A percentile compares a stretch with the other conserved stretches of the same genome.
phyloP scores from a whole-genome alignment of 2,888 invertebrate genomes.

The Lasioglossum leucozonium region DNA sequence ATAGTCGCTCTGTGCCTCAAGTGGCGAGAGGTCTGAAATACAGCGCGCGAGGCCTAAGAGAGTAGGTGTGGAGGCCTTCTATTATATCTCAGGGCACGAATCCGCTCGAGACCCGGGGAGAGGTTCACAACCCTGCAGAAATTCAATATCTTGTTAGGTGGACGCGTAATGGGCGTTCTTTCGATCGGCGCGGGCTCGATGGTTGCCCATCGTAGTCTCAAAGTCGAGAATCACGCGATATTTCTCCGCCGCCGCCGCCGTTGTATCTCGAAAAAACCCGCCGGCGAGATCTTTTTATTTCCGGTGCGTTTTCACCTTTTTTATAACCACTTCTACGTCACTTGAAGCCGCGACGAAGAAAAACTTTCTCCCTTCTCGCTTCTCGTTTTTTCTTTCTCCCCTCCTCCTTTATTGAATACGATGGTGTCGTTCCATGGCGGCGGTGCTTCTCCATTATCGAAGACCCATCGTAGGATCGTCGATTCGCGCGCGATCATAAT shows the following conservation, averaged over 20 bases:
- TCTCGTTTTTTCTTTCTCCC: background rate
- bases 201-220: conserved; percentile 39
- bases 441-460: conserved; percentile 29
- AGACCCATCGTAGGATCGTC: conserved; percentile 23
- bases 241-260: background rate
- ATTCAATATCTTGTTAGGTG: conserved; percentile 72
- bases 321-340: conserved; percentile 11
- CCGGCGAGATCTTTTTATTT: conserved; percentile 27
- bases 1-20: conserved; percentile 62
- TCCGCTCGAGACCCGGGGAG: conserved; percentile 59
- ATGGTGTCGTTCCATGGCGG: conserved; percentile 41
- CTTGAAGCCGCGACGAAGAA: background rate
- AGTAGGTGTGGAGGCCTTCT: conserved; percentile 69
- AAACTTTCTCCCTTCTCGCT: conserved; percentile 23
- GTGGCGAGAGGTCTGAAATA: conserved; percentile 63
- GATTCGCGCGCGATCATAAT: conserved; percentile 42
- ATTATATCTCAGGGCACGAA: conserved; percentile 76
- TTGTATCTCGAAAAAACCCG: conserved; percentile 7
- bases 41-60: conserved; percentile 40
- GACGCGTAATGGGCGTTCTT: conserved; percentile 65
- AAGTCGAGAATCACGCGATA: conserved; percentile 54
- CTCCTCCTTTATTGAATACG: conserved; percentile 38
- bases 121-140: conserved; percentile 66
- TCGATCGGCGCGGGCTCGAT: conserved; percentile 55
- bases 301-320: conserved; percentile 12